Base-by-base conservation (phyloP, 2,888 invertebrate genomes). In the Abrostola triplasia region DNA sequence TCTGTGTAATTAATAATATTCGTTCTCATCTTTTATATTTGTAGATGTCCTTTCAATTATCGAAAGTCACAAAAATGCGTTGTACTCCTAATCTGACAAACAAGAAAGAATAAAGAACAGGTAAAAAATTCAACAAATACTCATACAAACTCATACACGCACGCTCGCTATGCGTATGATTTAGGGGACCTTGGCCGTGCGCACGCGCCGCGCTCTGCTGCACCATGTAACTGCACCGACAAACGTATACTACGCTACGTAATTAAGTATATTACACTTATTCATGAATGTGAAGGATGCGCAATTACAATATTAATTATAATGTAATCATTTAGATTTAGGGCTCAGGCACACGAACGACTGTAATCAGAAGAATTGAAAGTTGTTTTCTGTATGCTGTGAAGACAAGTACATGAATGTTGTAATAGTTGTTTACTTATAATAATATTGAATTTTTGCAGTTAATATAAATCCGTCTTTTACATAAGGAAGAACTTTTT, bases 121-220 rank as follows among this genome's bases (percentile, higher is more conserved):
- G 24, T 24, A 24, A 24, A 24, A 24, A 58, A 12, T 41, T 6
- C 47, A 40, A 24, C 2, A 41, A 47, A 56, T 24, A 49, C 48
- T 40, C 42, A n/a, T 44, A 11, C 6, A n/a, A n/a, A n/a, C n/a
- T n/a, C n/a, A 36, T 11, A 13, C 38, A 49, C 41, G 40, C 48
- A 36, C n/a, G 35, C 5, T 38, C 11, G 50, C 9, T 12, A 36
- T 52, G 51, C 51, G 51, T 56, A 59, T 59, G 48, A 64, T 66
- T 59, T 63, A 36, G 51, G 59, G 59, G 72, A 67, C 84, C 85
- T 85, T 86, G 86, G 78, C 86, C 79, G 73, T 82, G 82, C 77
- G 80, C 77, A 59, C 69, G 73, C 75, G 66, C 67, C 56, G 65
- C 83, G 88, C 83, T 84, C 81, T 62, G 74, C 66, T 76, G 82